Conservation (phyloP, 2,113 vertebrate species). For the Cariama cristata region DNA sequence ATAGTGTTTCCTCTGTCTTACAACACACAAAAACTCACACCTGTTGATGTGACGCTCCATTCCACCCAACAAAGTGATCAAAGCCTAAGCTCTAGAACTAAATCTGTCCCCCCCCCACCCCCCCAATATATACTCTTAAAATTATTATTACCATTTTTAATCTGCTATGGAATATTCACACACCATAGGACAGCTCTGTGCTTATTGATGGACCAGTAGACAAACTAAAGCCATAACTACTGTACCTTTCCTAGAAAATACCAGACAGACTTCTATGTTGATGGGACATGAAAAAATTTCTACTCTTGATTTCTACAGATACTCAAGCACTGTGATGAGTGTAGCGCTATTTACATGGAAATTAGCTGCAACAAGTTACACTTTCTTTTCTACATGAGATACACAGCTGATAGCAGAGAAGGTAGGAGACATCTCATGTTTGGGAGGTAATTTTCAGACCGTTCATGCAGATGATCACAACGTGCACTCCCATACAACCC, state of each 20-base stretch:
- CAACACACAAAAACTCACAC: not conserved
- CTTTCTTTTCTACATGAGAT: not conserved
- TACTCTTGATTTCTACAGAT: not conserved
- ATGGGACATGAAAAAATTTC: not conserved
- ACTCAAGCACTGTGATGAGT: not conserved
- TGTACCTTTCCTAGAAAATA: not conserved
- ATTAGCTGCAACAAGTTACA: not conserved
- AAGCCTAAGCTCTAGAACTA: not conserved
- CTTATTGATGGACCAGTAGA: not conserved
- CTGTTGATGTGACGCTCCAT: not conserved
- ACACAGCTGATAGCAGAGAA: not conserved
- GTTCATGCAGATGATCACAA: not conserved
- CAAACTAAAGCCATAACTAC: not conserved
- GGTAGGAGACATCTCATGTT: not conserved
- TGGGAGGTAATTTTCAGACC: not conserved
- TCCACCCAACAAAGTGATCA: not conserved
- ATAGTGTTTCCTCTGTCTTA: not conserved
- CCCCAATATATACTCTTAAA: not conserved
- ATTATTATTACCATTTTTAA: not conserved
- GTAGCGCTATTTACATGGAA: not conserved
- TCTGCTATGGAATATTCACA: not conserved
- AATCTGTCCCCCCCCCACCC: not conserved
- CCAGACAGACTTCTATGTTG: not conserved
- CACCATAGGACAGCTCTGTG: not conserved
- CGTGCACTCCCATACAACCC: not conserved